Base-by-base conservation (phyloP, 2,113 vertebrate species). In the Colius striatus region DNA sequence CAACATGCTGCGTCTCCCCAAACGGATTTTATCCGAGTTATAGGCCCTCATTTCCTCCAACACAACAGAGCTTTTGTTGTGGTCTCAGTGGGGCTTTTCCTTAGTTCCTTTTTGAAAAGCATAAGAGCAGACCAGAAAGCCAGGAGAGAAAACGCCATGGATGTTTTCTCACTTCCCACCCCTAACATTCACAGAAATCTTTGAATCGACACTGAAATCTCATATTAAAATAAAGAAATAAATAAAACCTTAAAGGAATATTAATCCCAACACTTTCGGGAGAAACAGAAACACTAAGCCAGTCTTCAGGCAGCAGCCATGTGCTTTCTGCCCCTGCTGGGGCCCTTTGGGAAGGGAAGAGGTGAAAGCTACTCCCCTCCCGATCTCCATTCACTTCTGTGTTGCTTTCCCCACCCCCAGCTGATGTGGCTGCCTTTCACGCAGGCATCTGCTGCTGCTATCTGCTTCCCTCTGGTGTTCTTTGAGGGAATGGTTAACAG, bases 391-490 rank as follows among this genome's bases (percentile, higher is more conserved):
- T 93, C 15, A 6, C 23, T 90, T 57, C 79, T 66, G 45, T 72
- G 74, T 83, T 74, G 76, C 51, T 90, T 90, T 92, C 86, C 90
- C 83, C 90, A 61, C 90, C 93, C 84, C 86, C 83, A 93, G 90
- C 86, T 94, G 88, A 90, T 94, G 86, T 90, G 94, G 58, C 93
- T 63, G 73, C 34, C 47, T 62, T 74, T 51, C 68, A 5, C 34
- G 47, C 63, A n/a, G 65, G 48, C 48, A 1, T 68, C 83, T 93
- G 89, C 66, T 91, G 84, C 80, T 95, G 95, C 90, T 91, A 53
- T 94, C 86, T 95, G 93, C 92, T 93, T 96, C 96, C 94, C 91
- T 96, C 94, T 97, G 92, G 88, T 91, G 96, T 95, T 97, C 77
- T 93, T 76, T 54, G 90, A 90, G 82, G 91, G 93, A 91, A 95